phyloP scores from a whole-genome alignment of 1,140 invertebrate genomes.

The Hycleus phaleratus region DNA sequence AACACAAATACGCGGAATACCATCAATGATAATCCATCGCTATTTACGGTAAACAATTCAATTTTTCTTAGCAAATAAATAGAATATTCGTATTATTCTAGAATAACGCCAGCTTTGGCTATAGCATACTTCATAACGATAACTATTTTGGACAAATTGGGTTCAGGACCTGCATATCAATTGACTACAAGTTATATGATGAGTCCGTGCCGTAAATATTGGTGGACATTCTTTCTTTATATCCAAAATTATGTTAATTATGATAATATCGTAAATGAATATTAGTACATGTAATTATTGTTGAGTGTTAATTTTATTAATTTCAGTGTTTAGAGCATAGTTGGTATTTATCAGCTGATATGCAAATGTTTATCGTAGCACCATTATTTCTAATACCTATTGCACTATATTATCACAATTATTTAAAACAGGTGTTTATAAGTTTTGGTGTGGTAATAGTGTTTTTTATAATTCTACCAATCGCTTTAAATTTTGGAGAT shows the following conservation, averaged over 20 bases:
- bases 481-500: conserved; percentile 18
- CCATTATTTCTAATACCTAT: conserved; percentile 44
- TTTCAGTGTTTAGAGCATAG: conserved; percentile 50
- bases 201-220: conserved; percentile 41
- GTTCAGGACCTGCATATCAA: conserved; percentile 41
- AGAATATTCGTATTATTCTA: not conserved
- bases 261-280: conserved; percentile 23
- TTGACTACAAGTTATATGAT: conserved; percentile 10
- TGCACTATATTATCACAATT: conserved; percentile 2
- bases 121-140: conserved; percentile 37
- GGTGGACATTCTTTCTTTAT: conserved; percentile 53
- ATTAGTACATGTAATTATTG: not conserved
- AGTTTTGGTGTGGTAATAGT: conserved; percentile 17
- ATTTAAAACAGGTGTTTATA: conserved; percentile 14
- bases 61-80: not conserved
- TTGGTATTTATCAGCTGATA: conserved; percentile 58
- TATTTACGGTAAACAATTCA: not conserved
- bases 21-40: not conserved
- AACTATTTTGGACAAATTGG: conserved; percentile 36
- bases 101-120: conserved; percentile 33
- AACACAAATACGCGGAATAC: not conserved
- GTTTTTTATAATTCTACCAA: conserved; percentile 22
- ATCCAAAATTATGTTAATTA: conserved; percentile 48
- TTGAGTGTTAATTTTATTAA: not conserved
- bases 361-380: conserved; percentile 59